phyloP scores from a whole-genome alignment of 2,888 invertebrate species.

The Agonopterix subpropinquella region DNA sequence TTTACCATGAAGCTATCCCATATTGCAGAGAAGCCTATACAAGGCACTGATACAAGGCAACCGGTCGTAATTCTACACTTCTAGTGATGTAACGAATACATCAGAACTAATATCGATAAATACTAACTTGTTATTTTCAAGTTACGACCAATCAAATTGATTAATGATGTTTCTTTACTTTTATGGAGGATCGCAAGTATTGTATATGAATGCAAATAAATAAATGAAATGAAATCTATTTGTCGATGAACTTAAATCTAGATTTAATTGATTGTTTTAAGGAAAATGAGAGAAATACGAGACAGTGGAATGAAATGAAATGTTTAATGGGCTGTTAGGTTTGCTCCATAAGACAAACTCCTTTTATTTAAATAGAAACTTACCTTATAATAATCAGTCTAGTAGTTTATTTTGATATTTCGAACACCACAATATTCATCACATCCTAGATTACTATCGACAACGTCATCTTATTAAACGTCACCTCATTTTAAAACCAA shows the following conservation, averaged over 20 bases:
- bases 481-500: neutral
- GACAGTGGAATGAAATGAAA: too few species aligned
- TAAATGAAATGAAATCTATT: too few species aligned
- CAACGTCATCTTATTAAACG: too few species aligned
- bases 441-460: too few species aligned
- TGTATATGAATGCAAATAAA: too few species aligned
- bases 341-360: too few species aligned
- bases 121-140: neutral
- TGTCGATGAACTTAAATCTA: neutral
- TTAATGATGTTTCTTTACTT: constrained; percentile 1
- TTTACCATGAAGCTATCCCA: neutral
- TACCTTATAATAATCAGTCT: too few species aligned
- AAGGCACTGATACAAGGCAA: constrained; percentile 49
- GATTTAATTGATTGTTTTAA: neutral
- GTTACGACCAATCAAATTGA: constrained; percentile 5
- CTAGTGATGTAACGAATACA: constrained; percentile 33
- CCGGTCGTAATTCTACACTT: constrained; percentile 57
- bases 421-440: too few species aligned
- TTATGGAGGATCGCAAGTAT: constrained; percentile 4
- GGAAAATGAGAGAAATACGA: too few species aligned
- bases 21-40: constrained; percentile 43
- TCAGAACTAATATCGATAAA: constrained; percentile 22
- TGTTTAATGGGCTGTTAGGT: too few species aligned
- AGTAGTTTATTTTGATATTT: too few species aligned
- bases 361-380: too few species aligned